Conservation (phyloP, 1,140 invertebrate species). For the Antheraea pernyi region DNA sequence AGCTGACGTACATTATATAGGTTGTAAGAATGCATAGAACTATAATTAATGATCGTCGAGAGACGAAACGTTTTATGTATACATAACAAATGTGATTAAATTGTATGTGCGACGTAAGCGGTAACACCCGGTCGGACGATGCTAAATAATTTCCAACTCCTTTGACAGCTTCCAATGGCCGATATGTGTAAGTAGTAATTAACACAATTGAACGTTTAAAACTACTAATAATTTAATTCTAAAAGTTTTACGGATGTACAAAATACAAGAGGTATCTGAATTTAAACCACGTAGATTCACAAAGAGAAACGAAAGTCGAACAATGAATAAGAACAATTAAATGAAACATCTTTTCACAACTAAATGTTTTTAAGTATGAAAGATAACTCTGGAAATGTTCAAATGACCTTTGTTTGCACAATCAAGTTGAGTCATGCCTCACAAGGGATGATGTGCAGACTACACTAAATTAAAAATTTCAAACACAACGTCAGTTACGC, state of each 20-base stretch:
- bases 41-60: not conserved
- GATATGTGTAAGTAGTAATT: not conserved
- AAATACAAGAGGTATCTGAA: too few species aligned
- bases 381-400: not conserved
- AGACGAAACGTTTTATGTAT: slow-evolving; percentile 1
- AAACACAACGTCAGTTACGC: slow-evolving; percentile 44
- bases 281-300: too few species aligned
- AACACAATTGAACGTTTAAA: not conserved
- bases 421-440: slow-evolving; percentile 6
- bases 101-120: not conserved
- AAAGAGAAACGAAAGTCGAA: not conserved
- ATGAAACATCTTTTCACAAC: not conserved
- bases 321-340: not conserved
- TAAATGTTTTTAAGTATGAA: not conserved
- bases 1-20: not conserved
- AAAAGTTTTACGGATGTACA: too few species aligned
- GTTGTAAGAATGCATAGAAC: not conserved
- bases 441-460: slow-evolving; percentile 17
- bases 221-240: too few species aligned
- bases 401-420: not conserved
- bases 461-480: slow-evolving; percentile 34
- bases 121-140: not conserved
- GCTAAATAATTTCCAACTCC: not conserved
- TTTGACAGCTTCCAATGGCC: not conserved
- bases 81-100: slow-evolving; percentile 1